Evolutionary conservation across 1,140 invertebrate species (phyloP), one percentile per base, ranked within the genome.

Genomic region (Drosophila truncata): DNA sequence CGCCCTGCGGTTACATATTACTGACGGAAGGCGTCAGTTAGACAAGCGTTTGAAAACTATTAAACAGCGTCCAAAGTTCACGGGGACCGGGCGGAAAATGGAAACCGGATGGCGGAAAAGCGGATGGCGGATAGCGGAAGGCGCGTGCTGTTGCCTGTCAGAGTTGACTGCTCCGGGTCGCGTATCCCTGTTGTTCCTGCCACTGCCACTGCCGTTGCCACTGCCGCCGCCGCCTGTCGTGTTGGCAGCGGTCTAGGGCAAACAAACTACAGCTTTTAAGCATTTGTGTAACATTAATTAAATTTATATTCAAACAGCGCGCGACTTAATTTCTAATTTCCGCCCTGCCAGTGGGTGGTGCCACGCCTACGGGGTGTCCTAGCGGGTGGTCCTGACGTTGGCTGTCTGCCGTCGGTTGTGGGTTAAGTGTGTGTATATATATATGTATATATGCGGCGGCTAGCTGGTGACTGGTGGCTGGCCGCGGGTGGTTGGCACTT

Each of bases 261-360:
- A 86, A 87, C 84, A 87, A 87, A 88, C 84, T 84, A 88, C 58
- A 64, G 77, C 84, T 90, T 90, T 91, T 90, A 90, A 90, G 85
- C 85, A 90, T 87, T 87, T 87, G 85, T 90, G 85, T 90, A 80
- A 90, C 85, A 90, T 90, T 90, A 90, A 90, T 90, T 90, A 90
- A 90, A 90, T 90, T 90, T 90, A 90, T 90, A 90, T 90, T 90
- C 85, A 90, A 90, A 90, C 85, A 80, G 85, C 85, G 85, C 87
- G 85, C 85, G 85, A 90, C 85, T 90, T 90, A 90, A 90, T 90
- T 90, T 90, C 85, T 90, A 90, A 90, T 90, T 90, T 90, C 85
- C 85, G 85, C 85, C 75, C 67, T 82, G 76, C 57, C 80, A 67
- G 65, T 69, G 54, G 62, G 73, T 13, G 35, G 23, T 35, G 73